Evolutionary conservation across 2,888 invertebrate genomes (phyloP).

Genomic region (Pachliopta kotzebuea): DNA sequence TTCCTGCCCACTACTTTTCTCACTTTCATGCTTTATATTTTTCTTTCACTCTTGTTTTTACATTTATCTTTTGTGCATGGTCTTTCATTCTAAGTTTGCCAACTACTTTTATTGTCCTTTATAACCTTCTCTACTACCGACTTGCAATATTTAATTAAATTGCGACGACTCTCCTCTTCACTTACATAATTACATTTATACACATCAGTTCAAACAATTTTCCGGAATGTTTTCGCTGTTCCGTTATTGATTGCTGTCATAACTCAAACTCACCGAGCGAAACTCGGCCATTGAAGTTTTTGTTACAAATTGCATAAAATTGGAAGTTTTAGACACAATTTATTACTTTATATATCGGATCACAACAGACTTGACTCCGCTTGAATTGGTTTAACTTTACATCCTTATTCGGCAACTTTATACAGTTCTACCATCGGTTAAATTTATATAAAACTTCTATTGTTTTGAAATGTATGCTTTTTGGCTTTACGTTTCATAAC

Average conservation of each 20-base stretch:
- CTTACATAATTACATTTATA: slow-evolving; percentile 2
- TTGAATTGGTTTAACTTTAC: slow-evolving; percentile 17
- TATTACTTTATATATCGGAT: slow-evolving; percentile 25
- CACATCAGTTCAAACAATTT: slow-evolving; percentile 11
- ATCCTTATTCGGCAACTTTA: background rate
- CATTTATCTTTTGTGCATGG: too few relatives aligned
- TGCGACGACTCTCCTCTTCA: too few relatives aligned
- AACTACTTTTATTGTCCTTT: too few relatives aligned
- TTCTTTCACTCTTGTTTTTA: too few relatives aligned
- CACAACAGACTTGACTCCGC: slow-evolving; percentile 25
- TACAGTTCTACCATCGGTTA: background rate
- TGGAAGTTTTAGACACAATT: slow-evolving; percentile 26
- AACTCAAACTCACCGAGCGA: slow-evolving; percentile 18
- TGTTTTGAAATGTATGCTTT: too few relatives aligned
- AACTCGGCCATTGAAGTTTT: slow-evolving; percentile 30
- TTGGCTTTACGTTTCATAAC: too few relatives aligned
- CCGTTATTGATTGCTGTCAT: slow-evolving; percentile 27
- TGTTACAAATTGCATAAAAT: slow-evolving; percentile 30
- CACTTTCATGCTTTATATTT: too few relatives aligned
- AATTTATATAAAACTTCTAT: too few relatives aligned
- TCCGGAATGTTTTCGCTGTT: slow-evolving; percentile 7
- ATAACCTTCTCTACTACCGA: too few relatives aligned
- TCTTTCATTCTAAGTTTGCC: too few relatives aligned
- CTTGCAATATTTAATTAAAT: too few relatives aligned
- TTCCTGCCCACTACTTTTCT: too few relatives aligned